Base-by-base conservation (phyloP, 2,888 invertebrate genomes). In the Oxyteleia sp. region DNA sequence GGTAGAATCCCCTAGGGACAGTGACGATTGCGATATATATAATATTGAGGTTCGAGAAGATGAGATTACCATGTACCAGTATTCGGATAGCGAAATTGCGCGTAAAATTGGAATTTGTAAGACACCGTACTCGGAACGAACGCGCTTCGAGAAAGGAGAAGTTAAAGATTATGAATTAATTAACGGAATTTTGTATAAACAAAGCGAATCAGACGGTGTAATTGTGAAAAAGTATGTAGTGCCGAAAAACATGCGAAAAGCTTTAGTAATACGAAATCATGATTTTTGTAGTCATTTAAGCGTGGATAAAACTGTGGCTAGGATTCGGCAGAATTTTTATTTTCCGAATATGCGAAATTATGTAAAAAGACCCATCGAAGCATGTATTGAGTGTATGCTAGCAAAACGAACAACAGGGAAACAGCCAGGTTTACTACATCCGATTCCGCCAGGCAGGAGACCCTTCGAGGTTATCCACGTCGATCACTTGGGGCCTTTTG, bases 401-500 rank as follows among this genome's bases (percentile, higher is more conserved):
- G 55, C 55, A 4, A 79, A 79, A 18, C 7, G 1, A 11, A 69
- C 68, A 74, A 64, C 57, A 0, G 86, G 86, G 13, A 57, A 55
- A 10, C 38, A 81, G 10, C 72, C 16, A 5, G 86, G 87, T 7
- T 59, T 74, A 4, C 45, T 89, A 4, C 85, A 89, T 43, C 87
- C 88, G 13, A 82, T 87, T n/a, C 68, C 76, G 1, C 80, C 80
- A 2, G 87, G 84, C 0, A 53, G 45, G 11, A 7, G 86, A 18
- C 85, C 85, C 0, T 88, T 88, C 47, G 84, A 32, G 0, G 26
- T 82, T 0, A 53, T 87, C 0, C 78, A 87, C 49, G 11, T 84
- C 0, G 86, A 86, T 38, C 85, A 87, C 45, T 18, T 85, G 0
- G 87, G 85, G 8, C 87, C 88, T 0, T 86, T 87, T 18, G 43